Conservation (phyloP, 2,113 vertebrate genomes). For the Heptranchias perlo region DNA sequence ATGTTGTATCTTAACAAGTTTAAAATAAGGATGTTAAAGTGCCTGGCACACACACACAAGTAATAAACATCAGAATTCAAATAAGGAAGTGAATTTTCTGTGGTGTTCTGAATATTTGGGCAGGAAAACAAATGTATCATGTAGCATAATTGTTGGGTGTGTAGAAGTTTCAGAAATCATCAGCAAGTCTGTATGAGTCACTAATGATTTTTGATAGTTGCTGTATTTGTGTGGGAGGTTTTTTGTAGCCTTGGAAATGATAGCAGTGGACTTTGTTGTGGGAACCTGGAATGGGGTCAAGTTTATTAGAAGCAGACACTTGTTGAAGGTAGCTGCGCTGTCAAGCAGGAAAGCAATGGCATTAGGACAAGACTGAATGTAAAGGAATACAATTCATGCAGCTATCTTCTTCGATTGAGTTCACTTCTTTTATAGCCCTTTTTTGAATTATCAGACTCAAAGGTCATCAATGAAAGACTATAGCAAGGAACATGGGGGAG, state of each 20-base stretch:
- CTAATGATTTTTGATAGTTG: neutral
- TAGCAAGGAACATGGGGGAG: neutral
- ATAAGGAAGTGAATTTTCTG: constrained; percentile 6
- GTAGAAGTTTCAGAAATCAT: neutral
- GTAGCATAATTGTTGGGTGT: neutral
- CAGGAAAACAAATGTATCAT: neutral
- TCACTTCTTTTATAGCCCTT: neutral
- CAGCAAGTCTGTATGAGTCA: neutral
- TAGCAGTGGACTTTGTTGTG: neutral
- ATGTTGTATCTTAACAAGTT: neutral
- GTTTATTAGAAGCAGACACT: neutral
- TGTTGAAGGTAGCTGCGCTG: neutral
- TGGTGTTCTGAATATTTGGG: neutral
- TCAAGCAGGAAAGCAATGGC: neutral
- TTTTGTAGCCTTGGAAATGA: neutral
- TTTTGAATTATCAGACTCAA: neutral
- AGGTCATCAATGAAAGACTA: neutral
- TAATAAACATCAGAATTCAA: neutral
- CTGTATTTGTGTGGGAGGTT: neutral
- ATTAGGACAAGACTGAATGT: neutral
- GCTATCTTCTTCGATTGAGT: neutral
- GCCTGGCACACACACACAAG: neutral
- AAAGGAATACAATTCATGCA: neutral
- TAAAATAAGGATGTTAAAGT: neutral
- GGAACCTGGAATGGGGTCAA: neutral